Percentiles rank a stretch among this genome's conserved stretches.
Conservation (phyloP, 1,140 invertebrate species). For the Agrypnia vestita region DNA sequence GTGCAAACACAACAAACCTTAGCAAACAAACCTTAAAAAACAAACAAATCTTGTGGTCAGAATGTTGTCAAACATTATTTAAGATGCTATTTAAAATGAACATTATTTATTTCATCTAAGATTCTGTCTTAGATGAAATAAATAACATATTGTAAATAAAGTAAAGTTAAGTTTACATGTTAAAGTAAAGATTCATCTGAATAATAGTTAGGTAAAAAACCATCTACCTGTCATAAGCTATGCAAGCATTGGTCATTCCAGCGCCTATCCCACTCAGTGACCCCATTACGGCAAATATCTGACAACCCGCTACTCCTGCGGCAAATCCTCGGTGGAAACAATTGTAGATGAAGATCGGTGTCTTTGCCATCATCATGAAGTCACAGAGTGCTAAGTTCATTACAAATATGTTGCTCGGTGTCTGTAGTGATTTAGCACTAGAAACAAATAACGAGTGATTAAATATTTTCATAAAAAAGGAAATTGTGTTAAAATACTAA, state of each 20-base stretch:
- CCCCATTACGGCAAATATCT: conserved; percentile 85
- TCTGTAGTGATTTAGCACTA: conserved; percentile 87
- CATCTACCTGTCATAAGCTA: conserved; percentile 75
- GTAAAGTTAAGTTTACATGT: no score
- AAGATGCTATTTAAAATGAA: no score
- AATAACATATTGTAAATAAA: no score
- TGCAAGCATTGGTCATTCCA: conserved; percentile 85
- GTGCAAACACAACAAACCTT: no score
- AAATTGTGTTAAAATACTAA: no score
- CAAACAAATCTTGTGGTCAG: no score
- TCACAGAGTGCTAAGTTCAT: conserved; percentile 90
- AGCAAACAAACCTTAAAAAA: no score
- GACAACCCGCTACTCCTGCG: conserved; percentile 81
- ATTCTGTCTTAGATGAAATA: no score
- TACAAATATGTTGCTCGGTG: conserved; percentile 92
- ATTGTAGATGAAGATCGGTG: conserved; percentile 91
- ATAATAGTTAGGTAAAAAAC: conserved; percentile 51
- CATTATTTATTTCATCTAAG: no score
- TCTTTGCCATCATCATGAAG: conserved; percentile 90
- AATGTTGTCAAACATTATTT: no score
- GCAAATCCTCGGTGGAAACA: conserved; percentile 86
- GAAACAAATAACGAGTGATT: conserved; percentile 61
- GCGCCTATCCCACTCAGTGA: conserved; percentile 86
- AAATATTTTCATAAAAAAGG: background rate
- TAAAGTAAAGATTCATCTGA: background rate